phyloP scores from a whole-genome alignment of 2,113 vertebrate species.

The Mixornis gularis region DNA sequence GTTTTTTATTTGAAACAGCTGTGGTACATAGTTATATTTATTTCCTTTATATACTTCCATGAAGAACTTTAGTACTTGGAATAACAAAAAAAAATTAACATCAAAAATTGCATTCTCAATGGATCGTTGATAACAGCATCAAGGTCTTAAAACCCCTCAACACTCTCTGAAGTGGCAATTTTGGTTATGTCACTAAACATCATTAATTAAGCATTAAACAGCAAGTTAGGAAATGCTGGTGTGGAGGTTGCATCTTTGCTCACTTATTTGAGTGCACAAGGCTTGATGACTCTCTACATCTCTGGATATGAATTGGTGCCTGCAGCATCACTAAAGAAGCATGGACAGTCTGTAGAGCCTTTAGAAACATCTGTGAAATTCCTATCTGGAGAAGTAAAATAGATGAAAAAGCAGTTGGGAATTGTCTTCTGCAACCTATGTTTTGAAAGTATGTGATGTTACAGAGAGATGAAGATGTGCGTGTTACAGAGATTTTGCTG shows the following conservation, averaged over 20 bases:
- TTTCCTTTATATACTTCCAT: not conserved
- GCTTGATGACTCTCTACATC: not conserved
- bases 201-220: not conserved
- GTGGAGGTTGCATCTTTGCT: not conserved
- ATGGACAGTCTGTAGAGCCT: not conserved
- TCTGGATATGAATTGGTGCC: not conserved
- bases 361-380: not conserved
- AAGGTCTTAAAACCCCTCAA: not conserved
- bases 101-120: not conserved
- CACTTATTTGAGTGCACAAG: not conserved
- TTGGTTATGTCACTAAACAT: not conserved
- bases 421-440: not conserved
- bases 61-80: not conserved
- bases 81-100: not conserved
- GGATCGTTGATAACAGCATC: not conserved
- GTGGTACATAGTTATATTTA: not conserved
- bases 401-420: not conserved
- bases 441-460: accelerated
- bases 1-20: not conserved
- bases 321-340: not conserved
- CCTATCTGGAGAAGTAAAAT: not conserved
- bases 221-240: not conserved
- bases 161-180: not conserved
- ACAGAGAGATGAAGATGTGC: not conserved
- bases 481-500: not conserved